phyloP scores from a whole-genome alignment of 1,140 invertebrate species.

The Bombus soroeensis region DNA sequence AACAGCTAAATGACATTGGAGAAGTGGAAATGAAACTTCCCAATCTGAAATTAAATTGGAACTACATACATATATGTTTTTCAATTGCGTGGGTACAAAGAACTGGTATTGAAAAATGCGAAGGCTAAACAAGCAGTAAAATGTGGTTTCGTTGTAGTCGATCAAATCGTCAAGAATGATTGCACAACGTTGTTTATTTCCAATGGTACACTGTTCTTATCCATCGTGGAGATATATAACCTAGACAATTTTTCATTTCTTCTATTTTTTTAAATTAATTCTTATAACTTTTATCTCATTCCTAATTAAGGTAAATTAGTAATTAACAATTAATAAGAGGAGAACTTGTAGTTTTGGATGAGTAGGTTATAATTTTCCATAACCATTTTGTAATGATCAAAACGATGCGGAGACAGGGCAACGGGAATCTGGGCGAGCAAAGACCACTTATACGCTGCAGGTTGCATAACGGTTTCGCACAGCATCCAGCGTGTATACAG shows the following conservation, averaged over 20 bases:
- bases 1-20: neutral
- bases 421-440: slow-evolving; percentile 61
- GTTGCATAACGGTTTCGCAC: slow-evolving; percentile 68
- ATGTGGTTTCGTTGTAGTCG: neutral
- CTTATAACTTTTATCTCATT: neutral
- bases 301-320: too few species aligned
- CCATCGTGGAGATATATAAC: too few species aligned
- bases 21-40: neutral
- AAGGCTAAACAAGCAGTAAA: slow-evolving; percentile 13
- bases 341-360: too few species aligned
- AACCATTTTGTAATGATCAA: neutral
- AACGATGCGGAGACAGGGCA: slow-evolving; percentile 57
- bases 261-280: neutral
- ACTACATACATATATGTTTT: neutral
- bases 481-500: slow-evolving; percentile 61
- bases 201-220: too few species aligned
- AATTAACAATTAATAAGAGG: too few species aligned
- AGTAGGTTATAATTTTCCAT: neutral
- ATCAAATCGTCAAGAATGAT: neutral
- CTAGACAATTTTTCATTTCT: neutral
- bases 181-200: neutral
- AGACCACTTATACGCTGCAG: slow-evolving; percentile 61
- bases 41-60: neutral
- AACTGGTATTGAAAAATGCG: slow-evolving; percentile 9
- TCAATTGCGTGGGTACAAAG: neutral